phyloP scores from a whole-genome alignment of 2,113 vertebrate species.

The Pleuronectes platessa region DNA sequence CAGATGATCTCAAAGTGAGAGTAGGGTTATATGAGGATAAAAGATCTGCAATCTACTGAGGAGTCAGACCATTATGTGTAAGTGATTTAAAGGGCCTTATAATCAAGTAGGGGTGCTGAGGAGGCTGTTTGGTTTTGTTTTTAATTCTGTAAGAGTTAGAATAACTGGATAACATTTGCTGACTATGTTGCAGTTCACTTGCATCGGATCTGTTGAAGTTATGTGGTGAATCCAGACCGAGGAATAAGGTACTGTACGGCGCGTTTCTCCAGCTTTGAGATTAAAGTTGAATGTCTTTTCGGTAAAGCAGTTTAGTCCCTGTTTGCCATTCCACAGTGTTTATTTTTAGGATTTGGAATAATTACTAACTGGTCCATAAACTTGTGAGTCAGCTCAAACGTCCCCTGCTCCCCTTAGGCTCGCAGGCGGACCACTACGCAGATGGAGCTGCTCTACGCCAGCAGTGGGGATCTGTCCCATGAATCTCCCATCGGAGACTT shows the following conservation, averaged over 20 bases:
- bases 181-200: constrained; percentile 82
- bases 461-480: constrained; percentile 84
- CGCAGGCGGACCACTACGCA: constrained; percentile 95
- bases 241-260: constrained; percentile 85
- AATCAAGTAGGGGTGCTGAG: too few relatives aligned
- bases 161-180: neutral
- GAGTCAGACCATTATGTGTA: too few relatives aligned
- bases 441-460: constrained; percentile 96
- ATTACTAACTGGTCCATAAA: neutral
- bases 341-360: neutral
- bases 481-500: constrained; percentile 84
- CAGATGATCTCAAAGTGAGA: too few relatives aligned
- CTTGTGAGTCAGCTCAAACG: constrained; percentile 15
- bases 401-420: constrained; percentile 80
- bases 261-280: neutral
- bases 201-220: constrained; percentile 95
- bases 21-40: too few relatives aligned
- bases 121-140: too few relatives aligned
- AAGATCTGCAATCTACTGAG: too few relatives aligned
- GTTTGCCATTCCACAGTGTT: neutral
- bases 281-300: too few relatives aligned
- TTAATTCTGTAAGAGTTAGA: neutral
- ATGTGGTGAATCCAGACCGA: constrained; percentile 91
- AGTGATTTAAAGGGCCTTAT: too few relatives aligned
- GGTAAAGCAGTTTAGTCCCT: neutral